Conservation (phyloP, 2,888 invertebrate species). For the Caenorhabditis zanzibari region DNA sequence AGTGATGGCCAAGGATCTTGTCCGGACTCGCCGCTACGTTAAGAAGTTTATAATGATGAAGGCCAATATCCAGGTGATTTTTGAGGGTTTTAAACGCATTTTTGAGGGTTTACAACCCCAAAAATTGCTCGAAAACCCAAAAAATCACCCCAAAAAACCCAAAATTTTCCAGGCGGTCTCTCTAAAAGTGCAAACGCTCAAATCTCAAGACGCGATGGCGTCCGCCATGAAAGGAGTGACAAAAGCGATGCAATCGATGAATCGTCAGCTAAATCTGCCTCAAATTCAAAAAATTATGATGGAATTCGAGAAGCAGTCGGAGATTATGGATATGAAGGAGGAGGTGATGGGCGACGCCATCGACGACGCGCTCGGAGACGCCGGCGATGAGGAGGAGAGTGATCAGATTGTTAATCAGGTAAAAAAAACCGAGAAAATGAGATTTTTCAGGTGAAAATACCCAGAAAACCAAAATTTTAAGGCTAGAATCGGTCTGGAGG, state of each 20-base stretch:
- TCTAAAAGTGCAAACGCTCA: constrained; percentile 96
- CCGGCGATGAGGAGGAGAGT: constrained; percentile 97
- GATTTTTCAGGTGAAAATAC: not conserved
- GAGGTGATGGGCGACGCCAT: constrained; percentile 99
- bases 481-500: not conserved
- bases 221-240: constrained; percentile 99
- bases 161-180: constrained; percentile 88
- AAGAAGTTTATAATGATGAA: constrained; percentile 99
- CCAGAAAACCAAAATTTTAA: not conserved
- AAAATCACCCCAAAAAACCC: not conserved
- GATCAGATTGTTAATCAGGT: constrained; percentile 82
- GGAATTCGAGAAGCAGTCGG: constrained; percentile 96
- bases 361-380: constrained; percentile 99
- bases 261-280: constrained; percentile 93
- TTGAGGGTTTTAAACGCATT: no score
- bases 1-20: constrained; percentile 99
- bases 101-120: not conserved
- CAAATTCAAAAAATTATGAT: constrained; percentile 94
- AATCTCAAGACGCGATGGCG: constrained; percentile 99
- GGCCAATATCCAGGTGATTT: constrained; percentile 92
- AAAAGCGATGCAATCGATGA: constrained; percentile 98
- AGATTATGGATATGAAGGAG: constrained; percentile 99
- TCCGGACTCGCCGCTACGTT: constrained; percentile 93
- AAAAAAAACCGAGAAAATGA: not conserved
- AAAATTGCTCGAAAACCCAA: not conserved